phyloP scores from a whole-genome alignment of 1,140 invertebrate genomes.

The Dermatophagoides farinae region DNA sequence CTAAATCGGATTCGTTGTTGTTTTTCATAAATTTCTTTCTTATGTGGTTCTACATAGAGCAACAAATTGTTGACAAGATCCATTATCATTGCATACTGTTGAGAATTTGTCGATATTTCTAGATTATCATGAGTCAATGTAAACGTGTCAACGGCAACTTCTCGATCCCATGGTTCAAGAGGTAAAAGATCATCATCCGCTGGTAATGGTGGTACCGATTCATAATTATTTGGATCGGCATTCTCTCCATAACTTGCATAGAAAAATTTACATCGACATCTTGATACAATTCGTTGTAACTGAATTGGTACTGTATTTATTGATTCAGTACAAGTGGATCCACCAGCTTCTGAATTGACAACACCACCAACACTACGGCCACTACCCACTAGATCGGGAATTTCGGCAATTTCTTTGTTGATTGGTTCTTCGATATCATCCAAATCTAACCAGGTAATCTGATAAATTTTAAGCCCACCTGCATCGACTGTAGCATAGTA shows the following conservation, averaged over 20 bases:
- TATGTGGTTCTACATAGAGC: constrained; percentile 82
- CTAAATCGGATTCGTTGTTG: constrained; percentile 80
- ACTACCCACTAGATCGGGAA: constrained; percentile 73
- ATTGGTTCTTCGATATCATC: constrained; percentile 78
- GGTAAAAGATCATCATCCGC: constrained; percentile 15
- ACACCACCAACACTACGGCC: constrained; percentile 89
- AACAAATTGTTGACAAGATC: constrained; percentile 93
- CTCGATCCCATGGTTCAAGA: constrained; percentile 29
- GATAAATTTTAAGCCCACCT: constrained; percentile 39
- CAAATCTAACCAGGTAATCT: constrained; percentile 84
- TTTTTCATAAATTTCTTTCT: constrained; percentile 70
- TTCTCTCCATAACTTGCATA: constrained; percentile 80
- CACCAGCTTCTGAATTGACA: constrained; percentile 70
- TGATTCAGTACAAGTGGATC: constrained; percentile 20
- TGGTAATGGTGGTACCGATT: constrained; percentile 36
- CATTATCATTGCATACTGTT: constrained; percentile 82
- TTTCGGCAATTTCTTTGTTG: constrained; percentile 33
- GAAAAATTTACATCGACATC: constrained; percentile 93
- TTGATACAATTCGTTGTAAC: constrained; percentile 81
- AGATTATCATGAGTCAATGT: constrained; percentile 95
- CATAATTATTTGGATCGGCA: constrained; percentile 42
- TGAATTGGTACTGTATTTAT: constrained; percentile 28
- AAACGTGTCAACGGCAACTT: constrained; percentile 82
- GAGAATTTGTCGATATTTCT: constrained; percentile 86
- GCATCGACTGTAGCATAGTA: constrained; percentile 90